A percentile compares a stretch with the other conserved stretches of the same genome.
Evolutionary conservation across 2,113 vertebrate species (phyloP).

Genomic region (Lutjanus erythropterus): DNA sequence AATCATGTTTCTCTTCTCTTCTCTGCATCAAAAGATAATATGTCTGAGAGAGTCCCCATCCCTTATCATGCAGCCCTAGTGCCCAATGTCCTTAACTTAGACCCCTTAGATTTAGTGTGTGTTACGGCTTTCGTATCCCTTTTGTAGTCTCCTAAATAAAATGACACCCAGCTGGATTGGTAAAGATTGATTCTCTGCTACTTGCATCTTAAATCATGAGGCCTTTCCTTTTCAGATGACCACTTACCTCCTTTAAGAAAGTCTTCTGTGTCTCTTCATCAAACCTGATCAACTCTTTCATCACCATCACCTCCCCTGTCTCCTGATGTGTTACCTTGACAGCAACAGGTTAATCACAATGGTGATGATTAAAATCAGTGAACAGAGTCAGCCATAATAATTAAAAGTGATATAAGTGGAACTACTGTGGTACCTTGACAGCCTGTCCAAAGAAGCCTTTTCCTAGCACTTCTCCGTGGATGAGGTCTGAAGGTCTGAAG

Average conservation of each 20-base stretch:
- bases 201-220: background rate
- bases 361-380: background rate
- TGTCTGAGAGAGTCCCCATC: no score
- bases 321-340: slow-evolving; percentile 94
- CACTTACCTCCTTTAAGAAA: slow-evolving; percentile 93
- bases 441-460: slow-evolving; percentile 97
- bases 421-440: slow-evolving; percentile 88
- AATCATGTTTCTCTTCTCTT: no score
- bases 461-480: slow-evolving; percentile 95
- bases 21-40: no score
- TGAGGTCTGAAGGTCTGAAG: slow-evolving; percentile 96
- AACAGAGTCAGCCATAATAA: background rate
- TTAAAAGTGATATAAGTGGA: background rate
- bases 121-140: background rate
- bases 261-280: slow-evolving; percentile 96
- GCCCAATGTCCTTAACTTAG: background rate
- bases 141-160: background rate
- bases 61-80: no score
- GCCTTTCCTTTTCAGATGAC: background rate
- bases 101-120: background rate
- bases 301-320: slow-evolving; percentile 98
- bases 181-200: background rate
- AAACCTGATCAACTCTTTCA: slow-evolving; percentile 97
- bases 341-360: slow-evolving; percentile 10
- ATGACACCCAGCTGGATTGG: background rate